Evolutionary conservation across 2,888 invertebrate genomes (phyloP).

Genomic region (Stenurella melanura): DNA sequence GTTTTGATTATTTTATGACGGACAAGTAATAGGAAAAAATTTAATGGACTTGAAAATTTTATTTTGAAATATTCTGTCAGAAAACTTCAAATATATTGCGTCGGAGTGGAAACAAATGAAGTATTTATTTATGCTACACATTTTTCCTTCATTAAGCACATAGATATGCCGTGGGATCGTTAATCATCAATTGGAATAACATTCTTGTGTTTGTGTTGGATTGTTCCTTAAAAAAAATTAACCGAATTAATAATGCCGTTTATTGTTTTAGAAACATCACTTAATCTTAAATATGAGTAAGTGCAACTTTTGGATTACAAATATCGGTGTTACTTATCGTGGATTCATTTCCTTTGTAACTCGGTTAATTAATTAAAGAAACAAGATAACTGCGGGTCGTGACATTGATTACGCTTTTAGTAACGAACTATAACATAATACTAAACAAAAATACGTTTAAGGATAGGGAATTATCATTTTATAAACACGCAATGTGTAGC

Average conservation of each 20-base stretch:
- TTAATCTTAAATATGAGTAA: constrained; percentile 1
- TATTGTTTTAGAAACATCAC: background rate
- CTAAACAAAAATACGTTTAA: background rate
- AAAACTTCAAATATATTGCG: background rate
- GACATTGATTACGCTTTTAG: background rate
- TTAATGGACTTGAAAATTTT: constrained; percentile 10
- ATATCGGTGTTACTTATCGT: background rate
- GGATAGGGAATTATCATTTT: background rate
- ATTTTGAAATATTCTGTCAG: constrained; percentile 12
- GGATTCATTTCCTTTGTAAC: background rate
- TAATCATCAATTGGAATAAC: background rate
- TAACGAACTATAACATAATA: background rate
- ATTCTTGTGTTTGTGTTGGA: background rate
- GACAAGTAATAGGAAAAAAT: constrained; percentile 5
- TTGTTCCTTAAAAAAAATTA: background rate
- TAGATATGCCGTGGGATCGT: background rate
- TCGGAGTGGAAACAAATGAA: background rate
- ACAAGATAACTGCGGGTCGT: background rate
- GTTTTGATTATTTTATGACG: constrained; percentile 15
- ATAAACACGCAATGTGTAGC: too few species aligned
- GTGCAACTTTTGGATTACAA: background rate
- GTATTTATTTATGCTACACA: background rate
- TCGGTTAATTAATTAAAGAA: background rate
- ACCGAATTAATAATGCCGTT: background rate
- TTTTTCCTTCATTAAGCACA: constrained; percentile 7